Base-by-base conservation (phyloP, 64 coral and sea anemone genomes). In the Hydrozoanthus tunicans region DNA sequence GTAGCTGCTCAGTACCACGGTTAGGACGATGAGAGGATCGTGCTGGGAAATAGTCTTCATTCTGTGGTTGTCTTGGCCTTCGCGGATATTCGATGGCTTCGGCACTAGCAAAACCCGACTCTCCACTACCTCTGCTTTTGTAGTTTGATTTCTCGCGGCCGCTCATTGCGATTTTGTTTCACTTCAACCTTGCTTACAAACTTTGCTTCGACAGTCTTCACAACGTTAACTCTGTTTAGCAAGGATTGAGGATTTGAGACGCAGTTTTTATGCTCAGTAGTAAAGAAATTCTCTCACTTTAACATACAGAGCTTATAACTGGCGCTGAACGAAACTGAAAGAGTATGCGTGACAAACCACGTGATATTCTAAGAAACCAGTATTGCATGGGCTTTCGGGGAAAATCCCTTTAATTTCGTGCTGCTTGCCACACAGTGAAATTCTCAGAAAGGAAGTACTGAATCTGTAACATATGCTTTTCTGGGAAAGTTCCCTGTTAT, bases 331-430 rank as follows among this genome's bases (percentile, higher is more conserved):
- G 73, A 51, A 81, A 32, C 8, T 17, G 3, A 61, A 24, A 20
- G 7, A 23, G 51, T 5, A 15, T 7, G 60, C 25, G 27, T 14
- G 57, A 63, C 6, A 63, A 20, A 59, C 15, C 79, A 81, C 60
- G 59, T 81, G 79, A 81, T 81, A 32, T 81, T 81, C 79, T n/a
- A 64, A 25, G 79, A 64, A 81, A 64, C 7, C 70, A 64, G 8
- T 75, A 11, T 12, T 43, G 72, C 15, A 82, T 62, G 54, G 15
- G 59, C 60, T 82, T 64, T 82, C 80, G 1, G 25, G 4, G 80
- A 64, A 82, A 81, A 1, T 59, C 1, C 72, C 27, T 51, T 75
- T 15, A 13, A 65, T 65, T 65, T 65, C 17, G 7, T 20, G 20
- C 20, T 20, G 63, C 17, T 4, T 2, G 10, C 17, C 10, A 12